These are phyloP conservation scores for Leucoraja ocellata DNA, from an alignment of 2,797 vertebrate genomes.

Conservation along the genomic window DNA sequence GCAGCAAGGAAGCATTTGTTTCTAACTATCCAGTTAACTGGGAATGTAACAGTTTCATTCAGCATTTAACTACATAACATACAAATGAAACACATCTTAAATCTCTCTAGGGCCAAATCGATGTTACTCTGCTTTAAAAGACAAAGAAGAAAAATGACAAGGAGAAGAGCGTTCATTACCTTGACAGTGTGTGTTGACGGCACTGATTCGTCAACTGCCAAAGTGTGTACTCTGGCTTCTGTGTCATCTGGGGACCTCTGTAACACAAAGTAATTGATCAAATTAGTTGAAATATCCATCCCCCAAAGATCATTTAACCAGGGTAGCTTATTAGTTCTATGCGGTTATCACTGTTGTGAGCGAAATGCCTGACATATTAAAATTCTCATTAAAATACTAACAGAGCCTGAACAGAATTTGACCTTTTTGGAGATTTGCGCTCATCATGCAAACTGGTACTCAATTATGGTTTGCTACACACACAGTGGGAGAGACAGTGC, in stretches of 20 bases:
- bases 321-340: slow-evolving; percentile 60
- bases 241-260: slow-evolving; percentile 63
- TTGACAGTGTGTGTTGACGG: slow-evolving; percentile 60
- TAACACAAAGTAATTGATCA: slow-evolving; percentile 65
- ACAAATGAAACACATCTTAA: slow-evolving; percentile 23
- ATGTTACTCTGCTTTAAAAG: slow-evolving; percentile 55
- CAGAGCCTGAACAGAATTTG: slow-evolving; percentile 29
- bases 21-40: neutral
- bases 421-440: slow-evolving; percentile 25
- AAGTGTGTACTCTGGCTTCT: slow-evolving; percentile 61
- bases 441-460: slow-evolving; percentile 35
- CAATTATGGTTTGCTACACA: slow-evolving; percentile 36
- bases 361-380: slow-evolving; percentile 35
- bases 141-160: slow-evolving; percentile 67
- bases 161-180: slow-evolving; percentile 66
- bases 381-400: slow-evolving; percentile 34
- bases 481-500: slow-evolving; percentile 6
- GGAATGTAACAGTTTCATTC: neutral
- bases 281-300: slow-evolving; percentile 58
- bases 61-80: slow-evolving; percentile 17
- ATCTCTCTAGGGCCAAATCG: slow-evolving; percentile 29
- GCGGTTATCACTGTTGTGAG: slow-evolving; percentile 44
- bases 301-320: slow-evolving; percentile 50
- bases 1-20: neutral
- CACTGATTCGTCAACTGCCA: slow-evolving; percentile 67